These are phyloP conservation scores for Acanthornis magna DNA, from an alignment of 2,797 vertebrate genomes.

Conservation along the genomic window DNA sequence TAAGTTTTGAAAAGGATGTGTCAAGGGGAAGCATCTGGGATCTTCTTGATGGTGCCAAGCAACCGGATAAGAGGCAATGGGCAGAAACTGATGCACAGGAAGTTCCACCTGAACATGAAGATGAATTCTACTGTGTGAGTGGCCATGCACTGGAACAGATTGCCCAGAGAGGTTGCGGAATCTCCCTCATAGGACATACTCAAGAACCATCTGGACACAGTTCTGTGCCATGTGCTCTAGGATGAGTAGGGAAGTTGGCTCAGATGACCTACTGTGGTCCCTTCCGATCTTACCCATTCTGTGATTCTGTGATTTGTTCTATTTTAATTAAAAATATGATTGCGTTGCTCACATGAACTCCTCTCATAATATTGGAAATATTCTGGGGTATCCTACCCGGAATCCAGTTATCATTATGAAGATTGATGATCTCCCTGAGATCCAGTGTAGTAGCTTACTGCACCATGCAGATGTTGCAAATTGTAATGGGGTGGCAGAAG, in stretches of 20 bases:
- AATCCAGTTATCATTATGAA: not conserved
- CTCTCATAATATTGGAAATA: not conserved
- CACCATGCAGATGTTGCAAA: not conserved
- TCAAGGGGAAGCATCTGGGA: not conserved
- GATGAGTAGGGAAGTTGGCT: too few species aligned
- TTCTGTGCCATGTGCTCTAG: not conserved
- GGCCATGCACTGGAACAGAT: not conserved
- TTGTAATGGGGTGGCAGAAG: not conserved
- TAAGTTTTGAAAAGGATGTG: not conserved
- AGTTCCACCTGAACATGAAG: not conserved
- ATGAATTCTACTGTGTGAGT: not conserved
- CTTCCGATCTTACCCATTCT: not conserved
- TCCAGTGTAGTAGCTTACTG: not conserved
- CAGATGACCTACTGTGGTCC: not conserved
- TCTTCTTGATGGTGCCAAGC: not conserved
- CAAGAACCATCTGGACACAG: not conserved
- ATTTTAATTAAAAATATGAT: not conserved
- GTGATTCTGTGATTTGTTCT: not conserved
- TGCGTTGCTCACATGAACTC: not conserved
- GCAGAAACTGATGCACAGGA: not conserved
- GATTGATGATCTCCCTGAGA: not conserved
- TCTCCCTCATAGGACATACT: not conserved
- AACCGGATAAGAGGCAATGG: not conserved
- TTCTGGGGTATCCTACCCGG: not conserved
- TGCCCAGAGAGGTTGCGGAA: not conserved